phyloP scores from a whole-genome alignment of 2,113 vertebrate species.

The Bagarius yarrelli region DNA sequence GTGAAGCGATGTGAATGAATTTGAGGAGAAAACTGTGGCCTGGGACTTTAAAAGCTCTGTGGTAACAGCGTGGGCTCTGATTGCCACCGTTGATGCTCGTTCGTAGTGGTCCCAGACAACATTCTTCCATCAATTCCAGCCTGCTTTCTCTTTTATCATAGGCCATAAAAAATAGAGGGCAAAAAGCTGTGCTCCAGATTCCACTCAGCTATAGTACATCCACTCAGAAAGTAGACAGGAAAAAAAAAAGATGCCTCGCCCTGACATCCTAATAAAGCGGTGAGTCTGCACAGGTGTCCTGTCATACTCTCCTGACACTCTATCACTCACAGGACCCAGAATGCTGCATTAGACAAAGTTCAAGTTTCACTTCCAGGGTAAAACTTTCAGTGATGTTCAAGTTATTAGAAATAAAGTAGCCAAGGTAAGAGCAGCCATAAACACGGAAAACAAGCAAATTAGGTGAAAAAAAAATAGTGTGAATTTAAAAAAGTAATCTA shows the following conservation, averaged over 20 bases:
- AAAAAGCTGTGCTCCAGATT: constrained; percentile 46
- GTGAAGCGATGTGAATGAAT: constrained; percentile 41
- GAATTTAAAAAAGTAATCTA: not conserved
- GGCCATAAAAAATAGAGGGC: constrained; percentile 41
- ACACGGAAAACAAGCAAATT: not conserved
- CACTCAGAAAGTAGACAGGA: constrained; percentile 44
- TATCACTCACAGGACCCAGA: not conserved
- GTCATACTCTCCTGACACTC: constrained; percentile 14
- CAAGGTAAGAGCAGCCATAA: not conserved
- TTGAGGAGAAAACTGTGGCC: constrained; percentile 31
- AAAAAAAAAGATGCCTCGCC: constrained; percentile 33
- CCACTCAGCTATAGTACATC: constrained; percentile 33
- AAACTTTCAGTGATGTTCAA: no score
- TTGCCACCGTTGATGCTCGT: constrained; percentile 22
- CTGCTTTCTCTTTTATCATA: constrained; percentile 44
- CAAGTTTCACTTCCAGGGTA: not conserved
- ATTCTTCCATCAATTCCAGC: constrained; percentile 23
- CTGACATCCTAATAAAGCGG: constrained; percentile 47
- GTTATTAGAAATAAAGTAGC: not conserved
- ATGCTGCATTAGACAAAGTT: not conserved
- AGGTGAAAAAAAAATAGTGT: no score
- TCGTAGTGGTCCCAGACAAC: constrained; percentile 32
- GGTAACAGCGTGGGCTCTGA: constrained; percentile 22
- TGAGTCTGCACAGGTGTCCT: constrained; percentile 33
- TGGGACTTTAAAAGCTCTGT: constrained; percentile 18